These are phyloP conservation scores for Oppia nitens DNA, from an alignment of 1,140 invertebrate species.

Conservation along the genomic window DNA sequence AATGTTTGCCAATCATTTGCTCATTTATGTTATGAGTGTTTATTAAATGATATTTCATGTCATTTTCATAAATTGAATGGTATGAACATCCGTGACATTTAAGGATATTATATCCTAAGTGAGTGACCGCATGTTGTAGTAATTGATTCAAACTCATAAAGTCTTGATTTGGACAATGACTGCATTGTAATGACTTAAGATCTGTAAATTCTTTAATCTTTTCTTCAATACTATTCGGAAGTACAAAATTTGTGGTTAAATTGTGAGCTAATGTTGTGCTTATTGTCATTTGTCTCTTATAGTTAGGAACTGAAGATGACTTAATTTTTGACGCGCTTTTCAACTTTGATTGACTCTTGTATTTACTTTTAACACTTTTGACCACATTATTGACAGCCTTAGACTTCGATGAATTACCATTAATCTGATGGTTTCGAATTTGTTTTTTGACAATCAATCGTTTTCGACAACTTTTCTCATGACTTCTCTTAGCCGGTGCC, in stretches of 20 bases:
- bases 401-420: neutral
- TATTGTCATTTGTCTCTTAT: neutral
- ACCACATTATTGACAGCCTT: neutral
- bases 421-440: neutral
- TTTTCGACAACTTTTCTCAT: neutral
- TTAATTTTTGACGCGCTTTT: neutral
- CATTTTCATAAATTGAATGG: neutral
- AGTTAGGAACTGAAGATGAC: neutral
- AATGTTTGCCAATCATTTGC: neutral
- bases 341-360: neutral
- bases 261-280: neutral
- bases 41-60: neutral
- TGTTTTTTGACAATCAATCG: neutral
- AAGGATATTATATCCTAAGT: neutral
- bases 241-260: neutral
- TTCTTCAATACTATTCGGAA: neutral
- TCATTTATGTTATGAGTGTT: neutral
- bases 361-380: neutral
- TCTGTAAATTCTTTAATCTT: neutral
- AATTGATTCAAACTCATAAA: neutral
- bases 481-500: neutral
- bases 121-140: neutral
- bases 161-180: neutral
- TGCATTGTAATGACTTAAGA: neutral
- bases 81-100: slow-evolving; percentile 4